These are phyloP conservation scores for Acanthococcus lagerstroemiae DNA, from an alignment of 2,888 invertebrate species.

Conservation along the genomic window DNA sequence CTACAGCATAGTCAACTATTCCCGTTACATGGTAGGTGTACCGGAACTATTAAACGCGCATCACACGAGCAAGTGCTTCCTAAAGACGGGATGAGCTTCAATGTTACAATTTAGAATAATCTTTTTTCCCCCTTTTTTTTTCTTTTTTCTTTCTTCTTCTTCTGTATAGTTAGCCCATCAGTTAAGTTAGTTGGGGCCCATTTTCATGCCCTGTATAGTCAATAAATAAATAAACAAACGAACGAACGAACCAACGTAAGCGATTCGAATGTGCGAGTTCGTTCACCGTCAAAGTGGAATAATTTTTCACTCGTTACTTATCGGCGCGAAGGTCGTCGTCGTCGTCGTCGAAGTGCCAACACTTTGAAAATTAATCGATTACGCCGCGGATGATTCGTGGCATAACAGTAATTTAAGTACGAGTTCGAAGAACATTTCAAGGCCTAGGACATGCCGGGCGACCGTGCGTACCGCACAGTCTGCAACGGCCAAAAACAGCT, in stretches of 20 bases:
- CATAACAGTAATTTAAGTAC: background rate
- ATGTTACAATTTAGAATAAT: background rate
- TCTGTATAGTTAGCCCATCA: background rate
- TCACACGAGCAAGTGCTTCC: constrained; percentile 14
- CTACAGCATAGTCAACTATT: constrained; percentile 21
- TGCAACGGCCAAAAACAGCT: too few relatives aligned
- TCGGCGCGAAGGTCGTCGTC: background rate
- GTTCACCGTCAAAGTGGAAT: background rate
- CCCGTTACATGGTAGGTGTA: constrained; percentile 31
- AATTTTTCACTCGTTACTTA: background rate
- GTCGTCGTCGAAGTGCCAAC: too few relatives aligned
- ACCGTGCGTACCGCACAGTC: too few relatives aligned
- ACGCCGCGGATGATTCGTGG: constrained; percentile 19
- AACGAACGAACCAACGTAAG: background rate
- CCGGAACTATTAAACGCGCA: constrained; percentile 29
- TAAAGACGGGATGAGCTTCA: constrained; percentile 10
- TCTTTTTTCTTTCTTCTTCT: background rate
- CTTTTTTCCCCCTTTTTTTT: background rate
- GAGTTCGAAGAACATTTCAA: background rate
- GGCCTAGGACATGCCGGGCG: constrained; percentile 8
- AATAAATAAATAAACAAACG: too few relatives aligned
- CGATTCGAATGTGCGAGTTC: background rate
- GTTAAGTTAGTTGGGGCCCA: too few relatives aligned
- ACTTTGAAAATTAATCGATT: constrained; percentile 9
- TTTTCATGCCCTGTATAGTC: too few relatives aligned